Conservation (phyloP, 2,797 vertebrate genomes). For the Hypotaenidia okinawae region DNA sequence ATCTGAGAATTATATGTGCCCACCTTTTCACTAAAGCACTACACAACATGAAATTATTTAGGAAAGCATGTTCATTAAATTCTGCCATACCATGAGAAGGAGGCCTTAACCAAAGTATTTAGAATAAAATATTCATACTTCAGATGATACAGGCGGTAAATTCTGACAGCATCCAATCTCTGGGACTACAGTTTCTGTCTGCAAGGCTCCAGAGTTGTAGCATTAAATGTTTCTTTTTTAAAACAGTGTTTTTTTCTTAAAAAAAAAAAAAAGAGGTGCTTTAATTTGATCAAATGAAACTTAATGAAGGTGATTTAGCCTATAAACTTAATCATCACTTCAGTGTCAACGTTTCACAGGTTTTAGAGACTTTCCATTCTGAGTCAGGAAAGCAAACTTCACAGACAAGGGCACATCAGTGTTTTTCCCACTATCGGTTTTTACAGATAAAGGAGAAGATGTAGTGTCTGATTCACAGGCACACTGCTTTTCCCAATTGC, state of each 20-base stretch:
- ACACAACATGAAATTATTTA: conserved; percentile 46
- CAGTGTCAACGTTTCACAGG: background rate
- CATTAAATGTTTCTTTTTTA: conserved; percentile 33
- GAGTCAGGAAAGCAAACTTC: background rate
- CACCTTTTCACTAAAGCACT: conserved; percentile 27
- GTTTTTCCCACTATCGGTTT: background rate
- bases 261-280: background rate
- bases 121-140: conserved; percentile 65
- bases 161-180: conserved; percentile 35
- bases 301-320: conserved; percentile 51
- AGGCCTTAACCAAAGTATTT: conserved; percentile 36
- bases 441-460: conserved; percentile 14
- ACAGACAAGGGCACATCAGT: background rate
- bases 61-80: conserved; percentile 56
- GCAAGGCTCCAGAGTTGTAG: background rate
- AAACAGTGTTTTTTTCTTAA: background rate
- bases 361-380: background rate
- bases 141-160: conserved; percentile 22
- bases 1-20: background rate
- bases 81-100: conserved; percentile 36
- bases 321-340: conserved; percentile 15
- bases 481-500: conserved; percentile 18
- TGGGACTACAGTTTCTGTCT: background rate
- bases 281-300: conserved; percentile 48
- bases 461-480: background rate